These are phyloP conservation scores for Sorex fumeus DNA, from an alignment of 2,113 vertebrate species.

Conservation along the genomic window DNA sequence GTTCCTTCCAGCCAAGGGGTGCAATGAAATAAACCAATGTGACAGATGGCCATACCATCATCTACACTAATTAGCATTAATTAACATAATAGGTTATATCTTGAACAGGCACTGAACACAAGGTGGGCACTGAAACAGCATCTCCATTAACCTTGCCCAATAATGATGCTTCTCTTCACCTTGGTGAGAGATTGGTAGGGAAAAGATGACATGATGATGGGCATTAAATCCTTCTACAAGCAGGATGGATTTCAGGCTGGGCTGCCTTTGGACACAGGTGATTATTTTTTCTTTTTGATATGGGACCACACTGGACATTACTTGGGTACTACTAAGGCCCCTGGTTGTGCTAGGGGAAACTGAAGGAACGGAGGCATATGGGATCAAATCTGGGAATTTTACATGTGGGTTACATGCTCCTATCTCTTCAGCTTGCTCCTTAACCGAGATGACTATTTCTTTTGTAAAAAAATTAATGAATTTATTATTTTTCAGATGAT, in stretches of 20 bases:
- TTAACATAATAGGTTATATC: constrained; percentile 65
- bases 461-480: too few relatives aligned
- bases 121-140: constrained; percentile 21
- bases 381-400: too few relatives aligned
- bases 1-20: constrained; percentile 44
- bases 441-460: too few relatives aligned
- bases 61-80: constrained; percentile 64
- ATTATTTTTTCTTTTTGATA: too few relatives aligned
- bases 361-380: too few relatives aligned
- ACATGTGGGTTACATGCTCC: too few relatives aligned
- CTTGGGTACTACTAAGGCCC: too few relatives aligned
- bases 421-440: too few relatives aligned
- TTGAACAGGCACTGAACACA: constrained; percentile 34
- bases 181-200: neutral
- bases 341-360: too few relatives aligned
- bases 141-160: constrained; percentile 52
- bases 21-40: constrained; percentile 64
- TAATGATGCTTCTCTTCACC: neutral
- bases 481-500: too few relatives aligned
- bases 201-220: neutral
- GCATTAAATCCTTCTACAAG: neutral
- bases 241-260: neutral
- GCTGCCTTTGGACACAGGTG: neutral
- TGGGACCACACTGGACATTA: too few relatives aligned
- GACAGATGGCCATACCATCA: constrained; percentile 67